Evolutionary conservation across 2,113 vertebrate species (phyloP).

Genomic region (Clinocottus analis): DNA sequence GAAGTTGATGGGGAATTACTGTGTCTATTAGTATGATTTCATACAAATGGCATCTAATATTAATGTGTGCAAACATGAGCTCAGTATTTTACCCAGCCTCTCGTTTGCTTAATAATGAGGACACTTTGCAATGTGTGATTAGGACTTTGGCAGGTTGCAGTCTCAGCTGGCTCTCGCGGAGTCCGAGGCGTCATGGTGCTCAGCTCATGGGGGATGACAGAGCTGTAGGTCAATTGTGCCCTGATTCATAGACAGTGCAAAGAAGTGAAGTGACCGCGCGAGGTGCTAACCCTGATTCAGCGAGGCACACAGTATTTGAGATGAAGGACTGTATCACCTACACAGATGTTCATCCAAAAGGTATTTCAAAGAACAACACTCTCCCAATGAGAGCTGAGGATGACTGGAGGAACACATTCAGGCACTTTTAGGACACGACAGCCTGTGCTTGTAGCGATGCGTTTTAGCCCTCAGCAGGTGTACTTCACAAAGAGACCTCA

Average conservation of each 20-base stretch:
- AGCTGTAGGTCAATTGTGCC: slow-evolving; percentile 48
- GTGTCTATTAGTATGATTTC: not conserved
- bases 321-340: not conserved
- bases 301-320: not conserved
- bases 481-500: not conserved
- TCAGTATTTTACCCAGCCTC: slow-evolving; percentile 15
- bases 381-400: not conserved
- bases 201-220: slow-evolving; percentile 28
- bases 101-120: slow-evolving; percentile 32
- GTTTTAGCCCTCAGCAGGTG: not conserved
- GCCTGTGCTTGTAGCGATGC: not conserved
- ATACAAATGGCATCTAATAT: slow-evolving; percentile 15
- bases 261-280: slow-evolving; percentile 44
- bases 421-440: not conserved
- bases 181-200: slow-evolving; percentile 34
- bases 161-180: slow-evolving; percentile 46
- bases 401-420: slow-evolving; percentile 43
- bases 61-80: slow-evolving; percentile 3
- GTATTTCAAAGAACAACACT: slow-evolving; percentile 11
- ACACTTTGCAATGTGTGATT: slow-evolving; percentile 41
- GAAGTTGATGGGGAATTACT: slow-evolving; percentile 18
- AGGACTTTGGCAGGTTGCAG: slow-evolving; percentile 46
- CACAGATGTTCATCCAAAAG: slow-evolving; percentile 9
- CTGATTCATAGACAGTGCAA: slow-evolving; percentile 40
- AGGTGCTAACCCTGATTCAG: slow-evolving; percentile 35